phyloP scores from a whole-genome alignment of 2,113 vertebrate species.

The Macrotus californicus region DNA sequence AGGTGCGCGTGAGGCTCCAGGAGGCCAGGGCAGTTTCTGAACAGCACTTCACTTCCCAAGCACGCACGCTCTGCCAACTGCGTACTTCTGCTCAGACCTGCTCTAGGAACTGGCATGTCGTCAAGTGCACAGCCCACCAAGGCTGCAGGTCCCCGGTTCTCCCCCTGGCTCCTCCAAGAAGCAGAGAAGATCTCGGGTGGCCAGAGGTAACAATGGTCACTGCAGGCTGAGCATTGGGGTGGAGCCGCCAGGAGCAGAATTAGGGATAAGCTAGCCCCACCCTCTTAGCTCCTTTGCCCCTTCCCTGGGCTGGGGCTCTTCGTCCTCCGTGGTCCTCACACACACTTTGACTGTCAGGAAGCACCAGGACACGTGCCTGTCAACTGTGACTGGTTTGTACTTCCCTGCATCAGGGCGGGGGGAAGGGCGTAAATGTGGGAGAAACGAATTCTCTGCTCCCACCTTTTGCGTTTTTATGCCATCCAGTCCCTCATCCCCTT shows the following conservation, averaged over 20 bases:
- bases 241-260: background rate
- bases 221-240: too few species aligned
- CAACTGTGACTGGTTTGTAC: too few species aligned
- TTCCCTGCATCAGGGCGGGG: too few species aligned
- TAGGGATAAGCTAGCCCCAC: background rate
- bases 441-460: background rate
- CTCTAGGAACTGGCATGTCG: background rate
- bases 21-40: background rate
- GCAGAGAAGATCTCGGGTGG: background rate
- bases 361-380: too few species aligned
- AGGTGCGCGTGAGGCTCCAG: background rate
- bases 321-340: background rate
- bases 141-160: background rate
- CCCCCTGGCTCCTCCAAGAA: background rate
- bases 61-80: background rate
- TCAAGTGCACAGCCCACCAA: background rate
- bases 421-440: too few species aligned
- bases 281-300: background rate
- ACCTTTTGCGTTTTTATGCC: background rate
- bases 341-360: too few species aligned
- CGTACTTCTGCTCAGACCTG: background rate
- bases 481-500: background rate
- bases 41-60: background rate
- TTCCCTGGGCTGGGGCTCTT: background rate
- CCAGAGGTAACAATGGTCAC: background rate